A percentile compares a stretch with the other conserved stretches of the same genome.
Conservation (phyloP, 2,888 invertebrate species). For the Pheosia gnoma region DNA sequence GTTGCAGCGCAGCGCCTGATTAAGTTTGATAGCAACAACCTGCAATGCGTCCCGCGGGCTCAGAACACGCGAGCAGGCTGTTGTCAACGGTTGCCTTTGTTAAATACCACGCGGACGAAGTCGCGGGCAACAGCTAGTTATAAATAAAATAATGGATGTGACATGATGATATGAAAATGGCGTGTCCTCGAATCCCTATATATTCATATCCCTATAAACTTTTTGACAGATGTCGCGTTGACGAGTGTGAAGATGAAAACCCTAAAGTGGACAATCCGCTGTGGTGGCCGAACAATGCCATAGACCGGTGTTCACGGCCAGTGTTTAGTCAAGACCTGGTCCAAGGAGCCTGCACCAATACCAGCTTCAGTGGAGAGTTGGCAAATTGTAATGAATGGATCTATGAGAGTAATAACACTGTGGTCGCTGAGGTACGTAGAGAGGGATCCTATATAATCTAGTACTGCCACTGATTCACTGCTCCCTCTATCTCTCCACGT, state of each 20-base stretch:
- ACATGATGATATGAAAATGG: too few relatives aligned
- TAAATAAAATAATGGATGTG: too few relatives aligned
- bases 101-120: too few relatives aligned
- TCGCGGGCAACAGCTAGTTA: too few relatives aligned
- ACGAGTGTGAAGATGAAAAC: constrained; percentile 55
- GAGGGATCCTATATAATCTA: not conserved
- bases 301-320: constrained; percentile 58
- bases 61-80: too few relatives aligned
- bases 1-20: too few relatives aligned
- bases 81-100: too few relatives aligned
- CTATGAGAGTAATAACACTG: constrained; percentile 64
- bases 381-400: constrained; percentile 60
- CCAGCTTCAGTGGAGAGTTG: constrained; percentile 47
- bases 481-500: not conserved
- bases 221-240: constrained; percentile 57
- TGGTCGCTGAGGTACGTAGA: constrained; percentile 59
- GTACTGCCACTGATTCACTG: not conserved
- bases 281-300: constrained; percentile 64
- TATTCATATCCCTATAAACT: not conserved
- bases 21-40: too few relatives aligned
- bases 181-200: too few relatives aligned
- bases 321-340: constrained; percentile 35
- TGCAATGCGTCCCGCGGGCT: too few relatives aligned
- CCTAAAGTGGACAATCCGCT: constrained; percentile 30
- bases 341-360: constrained; percentile 42